Percentiles rank a stretch among this genome's conserved stretches.
phyloP scores from a whole-genome alignment of 2,113 vertebrate species.

The Callaeas wilsoni region DNA sequence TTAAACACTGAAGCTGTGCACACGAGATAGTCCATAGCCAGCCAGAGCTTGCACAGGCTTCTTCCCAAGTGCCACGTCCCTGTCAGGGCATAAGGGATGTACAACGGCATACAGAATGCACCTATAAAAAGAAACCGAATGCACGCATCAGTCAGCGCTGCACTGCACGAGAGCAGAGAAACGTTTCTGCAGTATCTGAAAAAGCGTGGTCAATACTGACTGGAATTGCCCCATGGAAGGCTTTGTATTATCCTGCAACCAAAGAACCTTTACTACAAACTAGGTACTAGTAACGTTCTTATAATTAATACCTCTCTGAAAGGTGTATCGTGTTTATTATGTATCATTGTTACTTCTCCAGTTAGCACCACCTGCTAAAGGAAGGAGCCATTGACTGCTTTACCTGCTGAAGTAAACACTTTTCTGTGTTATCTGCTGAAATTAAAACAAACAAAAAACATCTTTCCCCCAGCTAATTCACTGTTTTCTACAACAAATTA shows the following conservation, averaged over 20 bases:
- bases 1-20: constrained; percentile 87
- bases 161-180: neutral
- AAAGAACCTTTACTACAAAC: neutral
- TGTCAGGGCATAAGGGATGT: constrained; percentile 79
- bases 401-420: neutral
- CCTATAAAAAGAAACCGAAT: constrained; percentile 61
- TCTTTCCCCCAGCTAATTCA: neutral
- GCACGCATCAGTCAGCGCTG: neutral
- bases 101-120: constrained; percentile 82
- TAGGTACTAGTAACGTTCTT: neutral
- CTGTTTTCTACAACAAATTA: neutral
- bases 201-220: neutral
- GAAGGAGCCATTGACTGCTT: neutral
- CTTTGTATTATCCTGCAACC: neutral
- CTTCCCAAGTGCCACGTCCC: constrained; percentile 77
- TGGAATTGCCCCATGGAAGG: neutral
- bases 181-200: neutral
- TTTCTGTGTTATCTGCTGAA: neutral
- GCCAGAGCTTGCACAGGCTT: constrained; percentile 81
- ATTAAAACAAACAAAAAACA: neutral
- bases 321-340: neutral
- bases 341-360: neutral
- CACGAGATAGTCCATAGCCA: constrained; percentile 82
- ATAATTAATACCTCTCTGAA: neutral
- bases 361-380: neutral